These are phyloP conservation scores for Apodemia zela DNA, from an alignment of 2,888 invertebrate species.

Conservation along the genomic window DNA sequence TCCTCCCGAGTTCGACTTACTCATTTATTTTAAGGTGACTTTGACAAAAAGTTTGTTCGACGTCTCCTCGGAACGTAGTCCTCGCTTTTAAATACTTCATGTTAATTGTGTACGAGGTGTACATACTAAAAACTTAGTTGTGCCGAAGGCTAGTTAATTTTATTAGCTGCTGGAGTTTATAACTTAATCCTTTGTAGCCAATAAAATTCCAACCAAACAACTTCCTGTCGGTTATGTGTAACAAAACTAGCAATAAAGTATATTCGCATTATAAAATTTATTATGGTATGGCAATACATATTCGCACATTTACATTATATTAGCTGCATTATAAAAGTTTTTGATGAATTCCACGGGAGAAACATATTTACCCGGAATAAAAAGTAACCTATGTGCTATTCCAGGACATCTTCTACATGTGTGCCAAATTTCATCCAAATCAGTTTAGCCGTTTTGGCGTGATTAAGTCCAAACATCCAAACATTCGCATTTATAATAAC, in stretches of 20 bases:
- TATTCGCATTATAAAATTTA: background rate
- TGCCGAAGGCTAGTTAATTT: background rate
- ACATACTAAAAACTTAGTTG: constrained; percentile 2
- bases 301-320: no score
- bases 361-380: no score
- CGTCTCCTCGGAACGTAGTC: constrained; percentile 48
- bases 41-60: constrained; percentile 60
- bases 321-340: no score
- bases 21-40: constrained; percentile 45
- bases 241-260: constrained; percentile 1
- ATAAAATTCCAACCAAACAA: constrained; percentile 1
- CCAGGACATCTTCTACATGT: no score
- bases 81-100: background rate
- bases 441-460: no score
- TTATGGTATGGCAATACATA: no score
- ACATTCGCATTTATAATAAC: no score
- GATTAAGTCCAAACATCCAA: no score
- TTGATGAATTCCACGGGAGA: no score
- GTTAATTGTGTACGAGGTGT: constrained; percentile 7
- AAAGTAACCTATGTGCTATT: no score
- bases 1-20: constrained; percentile 48
- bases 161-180: constrained; percentile 9
- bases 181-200: constrained; percentile 11
- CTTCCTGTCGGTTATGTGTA: background rate
- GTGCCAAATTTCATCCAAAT: no score